Conservation (phyloP, 35 echinoderm and acorn worm species). For the Strongylocentrotus purpuratus region DNA sequence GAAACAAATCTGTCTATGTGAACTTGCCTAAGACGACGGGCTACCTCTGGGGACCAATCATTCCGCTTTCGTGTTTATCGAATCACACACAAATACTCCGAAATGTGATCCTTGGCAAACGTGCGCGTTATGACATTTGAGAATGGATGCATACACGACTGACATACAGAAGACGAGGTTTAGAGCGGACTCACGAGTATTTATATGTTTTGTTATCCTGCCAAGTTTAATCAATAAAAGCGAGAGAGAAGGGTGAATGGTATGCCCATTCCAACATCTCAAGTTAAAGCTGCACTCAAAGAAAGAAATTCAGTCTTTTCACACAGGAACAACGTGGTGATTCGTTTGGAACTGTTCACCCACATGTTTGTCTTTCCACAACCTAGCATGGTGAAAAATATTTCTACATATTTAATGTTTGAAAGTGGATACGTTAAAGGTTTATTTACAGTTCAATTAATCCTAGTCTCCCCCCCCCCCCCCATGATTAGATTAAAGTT, state of each 20-base stretch:
- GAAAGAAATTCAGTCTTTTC: neutral
- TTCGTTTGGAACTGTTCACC: too few relatives aligned
- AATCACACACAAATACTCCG: neutral
- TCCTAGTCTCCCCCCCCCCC: too few relatives aligned
- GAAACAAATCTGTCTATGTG: neutral
- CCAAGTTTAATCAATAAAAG: neutral
- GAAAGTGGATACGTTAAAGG: too few relatives aligned
- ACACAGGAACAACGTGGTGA: neutral
- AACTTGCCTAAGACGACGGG: neutral
- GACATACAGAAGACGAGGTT: neutral
- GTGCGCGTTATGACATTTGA: neutral
- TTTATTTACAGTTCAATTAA: too few relatives aligned
- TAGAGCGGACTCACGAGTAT: neutral
- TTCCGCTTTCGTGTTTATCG: conserved; percentile 1
- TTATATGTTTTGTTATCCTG: conserved; percentile 1
- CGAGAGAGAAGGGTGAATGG: neutral
- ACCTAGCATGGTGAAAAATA: too few relatives aligned
- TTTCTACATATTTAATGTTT: too few relatives aligned
- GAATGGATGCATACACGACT: neutral
- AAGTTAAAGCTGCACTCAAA: neutral
- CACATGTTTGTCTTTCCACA: too few relatives aligned
- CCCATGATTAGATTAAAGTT: too few relatives aligned
- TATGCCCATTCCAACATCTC: neutral
- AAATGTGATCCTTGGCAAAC: neutral
- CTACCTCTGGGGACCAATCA: neutral